phyloP scores from a whole-genome alignment of 2,888 invertebrate genomes.

The Nymphalis c-album region DNA sequence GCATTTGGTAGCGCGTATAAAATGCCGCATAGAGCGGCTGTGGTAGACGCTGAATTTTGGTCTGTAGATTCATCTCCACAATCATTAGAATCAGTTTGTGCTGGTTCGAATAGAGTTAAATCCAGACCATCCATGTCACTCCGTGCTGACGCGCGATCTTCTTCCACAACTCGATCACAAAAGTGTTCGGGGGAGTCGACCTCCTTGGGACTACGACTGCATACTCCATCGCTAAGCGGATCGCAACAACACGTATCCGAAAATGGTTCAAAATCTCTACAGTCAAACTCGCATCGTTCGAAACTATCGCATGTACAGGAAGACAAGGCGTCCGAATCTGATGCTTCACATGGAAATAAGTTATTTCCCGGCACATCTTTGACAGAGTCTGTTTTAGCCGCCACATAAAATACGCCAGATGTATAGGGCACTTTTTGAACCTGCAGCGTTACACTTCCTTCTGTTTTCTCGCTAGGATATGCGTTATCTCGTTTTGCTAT shows the following conservation, averaged over 20 bases:
- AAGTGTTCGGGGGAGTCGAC: slow-evolving; percentile 76
- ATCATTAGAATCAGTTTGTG: slow-evolving; percentile 62
- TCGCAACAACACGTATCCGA: slow-evolving; percentile 83
- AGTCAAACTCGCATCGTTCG: slow-evolving; percentile 81
- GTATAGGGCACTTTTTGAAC: slow-evolving; percentile 75
- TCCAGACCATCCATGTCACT: slow-evolving; percentile 86
- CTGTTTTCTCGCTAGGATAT: slow-evolving; percentile 49
- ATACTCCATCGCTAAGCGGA: slow-evolving; percentile 74
- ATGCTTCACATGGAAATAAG: slow-evolving; percentile 66
- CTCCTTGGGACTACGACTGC: slow-evolving; percentile 76
- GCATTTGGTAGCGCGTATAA: slow-evolving; percentile 64
- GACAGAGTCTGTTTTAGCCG: slow-evolving; percentile 59
- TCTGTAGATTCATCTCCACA: slow-evolving; percentile 47
- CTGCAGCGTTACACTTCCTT: slow-evolving; percentile 58
- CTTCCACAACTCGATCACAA: slow-evolving; percentile 65
- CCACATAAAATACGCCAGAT: slow-evolving; percentile 70
- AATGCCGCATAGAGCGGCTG: slow-evolving; percentile 67
- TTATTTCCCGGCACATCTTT: slow-evolving; percentile 58
- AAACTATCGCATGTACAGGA: slow-evolving; percentile 80
- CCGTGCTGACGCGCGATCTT: slow-evolving; percentile 70
- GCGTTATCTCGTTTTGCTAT: slow-evolving; percentile 52
- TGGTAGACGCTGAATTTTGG: slow-evolving; percentile 49
- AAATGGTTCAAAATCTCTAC: slow-evolving; percentile 81
- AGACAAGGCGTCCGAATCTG: slow-evolving; percentile 78
- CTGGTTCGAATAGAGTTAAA: slow-evolving; percentile 84